Percentiles rank a stretch among this genome's conserved stretches.
These are phyloP conservation scores for Leptosomus discolor DNA, from an alignment of 2,113 vertebrate genomes.

Conservation along the genomic window DNA sequence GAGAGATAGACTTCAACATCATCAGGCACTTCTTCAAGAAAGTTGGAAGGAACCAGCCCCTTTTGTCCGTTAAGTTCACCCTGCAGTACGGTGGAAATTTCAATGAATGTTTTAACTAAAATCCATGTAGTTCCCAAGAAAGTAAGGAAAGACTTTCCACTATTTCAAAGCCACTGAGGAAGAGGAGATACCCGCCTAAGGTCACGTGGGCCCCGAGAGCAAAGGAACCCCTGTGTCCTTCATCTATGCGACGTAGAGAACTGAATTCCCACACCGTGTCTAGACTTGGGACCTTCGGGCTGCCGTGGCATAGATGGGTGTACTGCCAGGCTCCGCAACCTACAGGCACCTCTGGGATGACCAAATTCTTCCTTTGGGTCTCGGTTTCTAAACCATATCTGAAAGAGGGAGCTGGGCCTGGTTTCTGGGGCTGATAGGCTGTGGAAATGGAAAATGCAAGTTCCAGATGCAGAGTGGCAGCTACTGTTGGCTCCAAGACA, in stretches of 20 bases:
- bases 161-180: fast-evolving
- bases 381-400: no score
- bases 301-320: fast-evolving
- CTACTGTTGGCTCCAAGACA: fast-evolving
- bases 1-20: conserved; percentile 97
- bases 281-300: not conserved
- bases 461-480: not conserved
- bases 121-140: fast-evolving
- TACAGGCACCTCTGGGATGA: not conserved
- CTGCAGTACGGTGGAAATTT: conserved; percentile 34
- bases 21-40: conserved; percentile 99
- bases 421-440: fast-evolving
- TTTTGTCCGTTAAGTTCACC: conserved; percentile 97
- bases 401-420: not conserved
- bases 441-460: not conserved
- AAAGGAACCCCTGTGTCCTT: not conserved
- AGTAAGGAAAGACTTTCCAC: not conserved
- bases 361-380: not conserved
- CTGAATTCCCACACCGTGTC: no score
- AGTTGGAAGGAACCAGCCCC: conserved; percentile 97
- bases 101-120: no score
- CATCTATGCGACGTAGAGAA: fast-evolving
- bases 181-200: not conserved
- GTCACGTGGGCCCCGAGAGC: not conserved
- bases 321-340: not conserved